Evolutionary conservation across 2,888 invertebrate genomes (phyloP), one percentile per base, ranked within the genome.

Genomic region (Morpho deidamia): DNA sequence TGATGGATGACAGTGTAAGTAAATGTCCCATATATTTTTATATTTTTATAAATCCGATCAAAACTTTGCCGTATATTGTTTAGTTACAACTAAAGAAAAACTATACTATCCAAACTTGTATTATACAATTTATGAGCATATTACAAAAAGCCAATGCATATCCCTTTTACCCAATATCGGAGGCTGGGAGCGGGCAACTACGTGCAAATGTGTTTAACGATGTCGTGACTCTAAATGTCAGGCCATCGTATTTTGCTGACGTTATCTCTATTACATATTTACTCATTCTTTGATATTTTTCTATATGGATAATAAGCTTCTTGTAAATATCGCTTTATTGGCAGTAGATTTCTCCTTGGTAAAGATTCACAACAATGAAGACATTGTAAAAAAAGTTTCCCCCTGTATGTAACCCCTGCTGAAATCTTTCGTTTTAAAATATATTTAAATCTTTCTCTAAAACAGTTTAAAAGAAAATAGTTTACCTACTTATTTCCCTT

Each of bases 61-160:
- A 23, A 23, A 2, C 23, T 1, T 23, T 2, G 23, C 23, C 5
- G 23, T 23, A 5, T 23, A 23, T 23, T 23, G 2, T 3, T 23
- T 23, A 23, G 5, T 5, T 23, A 23, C 23, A 23, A 23, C 23
- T 23, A 23, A 23, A 23, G 23, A 23, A 23, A 23, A 23, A 2
- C 23, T 23, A 23, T 23, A 23, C 23, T 23, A 23, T 23, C 68
- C 68, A 62, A 67, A 71, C 65, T 63, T 76, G 73, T 80, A 80
- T 81, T 80, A 76, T 75, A 65, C 69, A 71, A 77, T 77, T 82
- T 83, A 87, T 83, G 70, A 78, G 72, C 75, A 75, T 78, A 84
- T 85, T 84, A 88, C 83, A 83, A 84, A 85, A 86, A 86, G 80
- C 74, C 79, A 77, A 81, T 87, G 86, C 83, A 83, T 83, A 82